Percentiles rank a stretch among this genome's conserved stretches.
phyloP scores from a whole-genome alignment of 2,113 vertebrate species.

The Sorex fumeus region DNA sequence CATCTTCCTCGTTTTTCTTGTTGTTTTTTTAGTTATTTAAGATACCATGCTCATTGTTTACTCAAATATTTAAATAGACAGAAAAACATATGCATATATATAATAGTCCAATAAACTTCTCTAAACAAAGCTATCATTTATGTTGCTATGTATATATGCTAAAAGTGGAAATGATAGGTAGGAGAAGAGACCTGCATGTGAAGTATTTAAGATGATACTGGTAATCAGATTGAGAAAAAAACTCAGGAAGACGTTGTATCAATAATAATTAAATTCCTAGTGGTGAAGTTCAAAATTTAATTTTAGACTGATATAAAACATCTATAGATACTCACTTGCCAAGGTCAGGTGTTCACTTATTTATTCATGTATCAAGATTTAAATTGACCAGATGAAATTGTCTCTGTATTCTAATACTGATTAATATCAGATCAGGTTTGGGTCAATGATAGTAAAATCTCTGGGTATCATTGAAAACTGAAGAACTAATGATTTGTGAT shows the following conservation, averaged over 20 bases:
- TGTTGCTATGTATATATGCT: background rate
- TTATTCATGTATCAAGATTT: background rate
- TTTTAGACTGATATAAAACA: slow-evolving; percentile 25
- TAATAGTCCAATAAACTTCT: background rate
- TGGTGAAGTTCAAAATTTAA: background rate
- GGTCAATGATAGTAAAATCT: background rate
- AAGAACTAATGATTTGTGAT: background rate
- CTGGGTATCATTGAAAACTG: background rate
- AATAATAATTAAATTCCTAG: background rate
- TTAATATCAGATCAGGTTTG: slow-evolving; percentile 13
- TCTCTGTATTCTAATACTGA: background rate
- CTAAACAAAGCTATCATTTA: background rate
- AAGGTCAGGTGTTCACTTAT: background rate
- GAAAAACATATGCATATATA: background rate
- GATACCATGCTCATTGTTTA: too few relatives aligned
- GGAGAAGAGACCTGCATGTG: background rate
- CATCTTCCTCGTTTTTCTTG: too few relatives aligned
- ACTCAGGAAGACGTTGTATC: background rate
- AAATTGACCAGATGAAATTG: slow-evolving; percentile 13
- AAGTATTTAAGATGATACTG: background rate
- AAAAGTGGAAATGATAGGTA: background rate
- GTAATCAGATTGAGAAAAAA: background rate
- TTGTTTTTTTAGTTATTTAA: too few relatives aligned
- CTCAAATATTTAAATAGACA: too few relatives aligned
- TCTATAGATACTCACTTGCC: background rate